Conservation (phyloP, 2,888 invertebrate genomes). For the Luperina testacea region DNA sequence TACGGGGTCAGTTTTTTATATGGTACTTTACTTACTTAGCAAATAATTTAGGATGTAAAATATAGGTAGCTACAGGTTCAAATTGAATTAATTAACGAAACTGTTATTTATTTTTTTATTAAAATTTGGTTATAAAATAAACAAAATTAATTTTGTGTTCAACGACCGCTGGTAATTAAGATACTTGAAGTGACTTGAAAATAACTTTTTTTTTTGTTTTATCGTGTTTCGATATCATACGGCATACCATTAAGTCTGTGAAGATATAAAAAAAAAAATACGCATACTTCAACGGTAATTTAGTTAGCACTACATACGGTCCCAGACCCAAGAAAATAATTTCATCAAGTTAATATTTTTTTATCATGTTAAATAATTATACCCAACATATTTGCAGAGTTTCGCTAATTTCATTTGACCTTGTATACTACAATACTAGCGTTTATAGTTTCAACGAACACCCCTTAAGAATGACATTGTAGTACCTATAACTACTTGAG, state of each 20-base stretch:
- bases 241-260: no score
- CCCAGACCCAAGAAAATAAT: no score
- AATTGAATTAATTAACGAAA: neutral
- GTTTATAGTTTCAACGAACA: neutral
- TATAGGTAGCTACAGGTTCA: neutral
- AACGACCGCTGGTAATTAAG: neutral
- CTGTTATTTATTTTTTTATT: no score
- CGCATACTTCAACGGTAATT: no score
- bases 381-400: neutral
- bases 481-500: constrained; percentile 5
- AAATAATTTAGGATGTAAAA: neutral
- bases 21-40: neutral
- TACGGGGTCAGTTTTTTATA: neutral
- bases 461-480: neutral
- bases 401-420: neutral
- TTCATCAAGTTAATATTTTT: no score
- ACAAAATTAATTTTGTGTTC: neutral
- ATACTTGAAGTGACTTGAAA: neutral
- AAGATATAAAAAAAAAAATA: no score
- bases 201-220: neutral
- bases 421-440: neutral
- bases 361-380: no score
- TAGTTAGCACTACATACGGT: no score
- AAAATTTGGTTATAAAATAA: neutral
- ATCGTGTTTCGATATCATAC: neutral